These are phyloP conservation scores for Schlechtendalia chinensis DNA, from an alignment of 1,140 invertebrate genomes.

Conservation along the genomic window DNA sequence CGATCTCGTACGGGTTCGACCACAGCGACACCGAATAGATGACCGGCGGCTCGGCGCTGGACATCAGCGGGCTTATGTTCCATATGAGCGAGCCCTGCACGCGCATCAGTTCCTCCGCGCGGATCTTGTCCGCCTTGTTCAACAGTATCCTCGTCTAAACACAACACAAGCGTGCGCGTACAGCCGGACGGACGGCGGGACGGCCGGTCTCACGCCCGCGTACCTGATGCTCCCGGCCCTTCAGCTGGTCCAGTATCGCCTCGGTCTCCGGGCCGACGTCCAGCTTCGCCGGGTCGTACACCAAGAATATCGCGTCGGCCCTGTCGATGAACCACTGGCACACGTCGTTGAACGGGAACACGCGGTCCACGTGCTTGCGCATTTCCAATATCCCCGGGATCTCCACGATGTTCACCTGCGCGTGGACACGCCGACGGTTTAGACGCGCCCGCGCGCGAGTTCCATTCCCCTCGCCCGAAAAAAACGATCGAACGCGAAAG, in stretches of 20 bases:
- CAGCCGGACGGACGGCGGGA: too few relatives aligned
- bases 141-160: conserved; percentile 80
- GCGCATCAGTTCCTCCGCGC: conserved; percentile 86
- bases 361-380: conserved; percentile 84
- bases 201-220: too few relatives aligned
- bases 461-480: too few relatives aligned
- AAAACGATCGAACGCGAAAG: too few relatives aligned
- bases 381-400: conserved; percentile 94
- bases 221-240: conserved; percentile 87
- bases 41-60: conserved; percentile 87
- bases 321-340: conserved; percentile 96
- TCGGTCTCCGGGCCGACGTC: conserved; percentile 93
- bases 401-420: conserved; percentile 93
- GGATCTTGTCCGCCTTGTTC: conserved; percentile 92
- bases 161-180: too few relatives aligned
- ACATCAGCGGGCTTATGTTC: conserved; percentile 93
- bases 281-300: conserved; percentile 92
- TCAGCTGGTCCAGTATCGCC: conserved; percentile 87
- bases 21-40: conserved; percentile 91
- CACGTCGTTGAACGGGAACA: conserved; percentile 92
- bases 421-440: too few relatives aligned
- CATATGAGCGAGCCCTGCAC: conserved; percentile 92
- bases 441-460: too few relatives aligned
- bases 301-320: conserved; percentile 90
- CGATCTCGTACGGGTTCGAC: conserved; percentile 79